phyloP scores from a whole-genome alignment of 2,888 invertebrate genomes.

The Andrena chrysosceles region DNA sequence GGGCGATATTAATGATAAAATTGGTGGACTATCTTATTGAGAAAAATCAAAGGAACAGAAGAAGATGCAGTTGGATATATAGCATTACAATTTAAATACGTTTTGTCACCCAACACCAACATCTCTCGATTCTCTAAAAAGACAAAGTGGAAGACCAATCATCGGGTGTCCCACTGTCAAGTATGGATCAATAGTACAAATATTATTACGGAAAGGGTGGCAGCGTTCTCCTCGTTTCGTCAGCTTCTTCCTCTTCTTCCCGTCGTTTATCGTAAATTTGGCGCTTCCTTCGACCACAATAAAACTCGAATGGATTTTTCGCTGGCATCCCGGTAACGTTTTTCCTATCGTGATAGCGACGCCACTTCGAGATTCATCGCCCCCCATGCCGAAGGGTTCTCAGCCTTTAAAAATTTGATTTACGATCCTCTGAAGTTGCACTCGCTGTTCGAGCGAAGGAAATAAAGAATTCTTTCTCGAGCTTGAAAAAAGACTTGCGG shows the following conservation, averaged over 20 bases:
- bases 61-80: no score
- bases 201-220: background rate
- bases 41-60: background rate
- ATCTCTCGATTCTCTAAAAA: slow-evolving; percentile 1
- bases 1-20: background rate
- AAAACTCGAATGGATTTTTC: slow-evolving; percentile 34
- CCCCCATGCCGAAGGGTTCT: slow-evolving; percentile 15
- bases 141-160: background rate
- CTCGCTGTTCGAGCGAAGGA: background rate
- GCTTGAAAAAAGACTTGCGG: background rate
- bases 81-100: no score
- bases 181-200: background rate
- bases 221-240: background rate
- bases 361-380: background rate
- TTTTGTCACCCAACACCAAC: background rate
- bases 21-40: background rate
- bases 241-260: background rate
- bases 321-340: slow-evolving; percentile 10
- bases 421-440: slow-evolving; percentile 35
- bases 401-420: slow-evolving; percentile 51
- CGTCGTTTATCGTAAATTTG: slow-evolving; percentile 23
- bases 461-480: background rate
- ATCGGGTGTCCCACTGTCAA: background rate
- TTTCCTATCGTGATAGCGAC: slow-evolving; percentile 14
- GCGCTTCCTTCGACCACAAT: background rate